Percentiles rank a stretch among this genome's conserved stretches.
phyloP scores from a whole-genome alignment of 2,888 invertebrate genomes.

The Amphipyra berbera region DNA sequence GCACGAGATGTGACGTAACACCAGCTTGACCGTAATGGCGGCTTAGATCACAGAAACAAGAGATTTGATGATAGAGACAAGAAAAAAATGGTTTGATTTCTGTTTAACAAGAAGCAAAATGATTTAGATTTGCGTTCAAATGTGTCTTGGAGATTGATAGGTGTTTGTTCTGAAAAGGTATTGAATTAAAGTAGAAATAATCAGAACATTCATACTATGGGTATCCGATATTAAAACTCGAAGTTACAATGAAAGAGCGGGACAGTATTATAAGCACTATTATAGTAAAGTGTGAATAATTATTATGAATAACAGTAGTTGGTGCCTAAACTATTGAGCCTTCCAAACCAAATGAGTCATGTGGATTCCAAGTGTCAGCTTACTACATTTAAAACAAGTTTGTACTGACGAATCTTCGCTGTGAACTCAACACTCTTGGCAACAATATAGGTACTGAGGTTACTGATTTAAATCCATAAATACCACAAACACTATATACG shows the following conservation, averaged over 20 bases:
- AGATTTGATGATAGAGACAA: conserved; percentile 25
- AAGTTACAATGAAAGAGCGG: no score
- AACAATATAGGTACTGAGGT: background rate
- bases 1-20: conserved; percentile 56
- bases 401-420: background rate
- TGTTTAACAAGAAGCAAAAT: conserved; percentile 2
- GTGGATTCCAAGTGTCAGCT: background rate
- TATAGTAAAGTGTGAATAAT: no score
- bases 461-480: background rate
- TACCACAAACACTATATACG: no score
- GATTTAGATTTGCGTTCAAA: background rate
- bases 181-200: no score
- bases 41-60: conserved; percentile 31
- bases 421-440: background rate
- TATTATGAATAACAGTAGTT: no score
- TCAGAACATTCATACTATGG: no score
- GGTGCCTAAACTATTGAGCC: no score
- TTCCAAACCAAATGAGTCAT: background rate
- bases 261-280: no score
- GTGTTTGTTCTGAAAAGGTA: no score
- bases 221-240: no score
- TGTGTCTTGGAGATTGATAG: no score
- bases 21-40: conserved; percentile 44
- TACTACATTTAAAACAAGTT: background rate
- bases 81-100: background rate